Conservation (phyloP, 1,140 invertebrate genomes). For the Octopus sinensis region DNA sequence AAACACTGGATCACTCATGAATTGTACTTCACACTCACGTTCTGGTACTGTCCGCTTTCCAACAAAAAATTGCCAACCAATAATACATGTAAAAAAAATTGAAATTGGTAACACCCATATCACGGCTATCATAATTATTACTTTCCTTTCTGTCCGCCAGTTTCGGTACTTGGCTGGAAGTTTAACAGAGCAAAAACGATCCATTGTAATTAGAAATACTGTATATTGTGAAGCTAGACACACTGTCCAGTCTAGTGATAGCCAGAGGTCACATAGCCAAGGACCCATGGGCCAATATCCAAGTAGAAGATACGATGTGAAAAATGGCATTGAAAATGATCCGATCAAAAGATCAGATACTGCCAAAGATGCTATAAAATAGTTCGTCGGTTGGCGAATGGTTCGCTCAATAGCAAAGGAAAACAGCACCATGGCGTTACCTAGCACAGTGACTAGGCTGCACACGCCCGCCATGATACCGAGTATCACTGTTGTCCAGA, state of each 20-base stretch:
- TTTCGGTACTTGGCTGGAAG: constrained; percentile 95
- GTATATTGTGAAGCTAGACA: constrained; percentile 99
- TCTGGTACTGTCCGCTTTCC: constrained; percentile 70
- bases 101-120: constrained; percentile 97
- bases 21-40: constrained; percentile 93
- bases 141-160: constrained; percentile 92
- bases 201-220: constrained; percentile 96
- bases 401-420: constrained; percentile 95
- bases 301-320: constrained; percentile 86
- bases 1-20: constrained; percentile 95
- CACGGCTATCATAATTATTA: constrained; percentile 78
- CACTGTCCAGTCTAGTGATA: constrained; percentile 98
- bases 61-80: constrained; percentile 98
- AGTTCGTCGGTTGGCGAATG: constrained; percentile 97
- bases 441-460: constrained; percentile 58
- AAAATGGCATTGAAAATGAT: constrained; percentile 83
- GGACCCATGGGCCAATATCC: constrained; percentile 96
- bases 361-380: constrained; percentile 97
- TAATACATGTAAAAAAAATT: constrained; percentile 96
- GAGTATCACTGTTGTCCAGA: constrained; percentile 89
- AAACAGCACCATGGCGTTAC: constrained; percentile 93
- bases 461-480: constrained; percentile 75
- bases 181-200: constrained; percentile 98
- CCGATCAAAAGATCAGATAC: constrained; percentile 98
- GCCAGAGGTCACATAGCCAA: constrained; percentile 95